A percentile compares a stretch with the other conserved stretches of the same genome.
These are phyloP conservation scores for Apoda limacodes DNA, from an alignment of 2,888 invertebrate species.

Conservation along the genomic window DNA sequence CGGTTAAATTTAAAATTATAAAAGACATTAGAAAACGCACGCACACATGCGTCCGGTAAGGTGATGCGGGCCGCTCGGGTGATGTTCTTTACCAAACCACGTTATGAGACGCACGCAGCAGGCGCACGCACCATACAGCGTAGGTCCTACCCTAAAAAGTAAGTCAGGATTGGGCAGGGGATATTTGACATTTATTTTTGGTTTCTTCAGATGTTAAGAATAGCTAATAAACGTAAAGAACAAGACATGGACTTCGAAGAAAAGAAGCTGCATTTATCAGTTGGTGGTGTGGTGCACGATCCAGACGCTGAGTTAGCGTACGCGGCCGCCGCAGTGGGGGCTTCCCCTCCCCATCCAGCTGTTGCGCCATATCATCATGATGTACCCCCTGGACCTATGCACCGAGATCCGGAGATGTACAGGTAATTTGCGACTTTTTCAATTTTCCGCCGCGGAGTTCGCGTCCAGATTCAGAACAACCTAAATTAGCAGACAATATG, in stretches of 20 bases:
- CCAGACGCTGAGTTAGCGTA: constrained; percentile 69
- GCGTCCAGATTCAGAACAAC: no score
- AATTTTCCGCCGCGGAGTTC: no score
- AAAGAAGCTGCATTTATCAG: constrained; percentile 91
- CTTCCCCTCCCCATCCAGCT: constrained; percentile 49
- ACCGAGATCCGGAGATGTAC: constrained; percentile 39
- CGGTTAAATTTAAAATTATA: no score
- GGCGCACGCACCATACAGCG: not conserved
- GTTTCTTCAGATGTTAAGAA: constrained; percentile 69
- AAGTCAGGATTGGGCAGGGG: no score
- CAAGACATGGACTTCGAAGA: constrained; percentile 96
- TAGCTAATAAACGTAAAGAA: constrained; percentile 93
- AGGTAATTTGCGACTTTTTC: no score
- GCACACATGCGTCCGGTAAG: no score
- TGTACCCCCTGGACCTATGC: constrained; percentile 27
- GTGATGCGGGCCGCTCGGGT: no score
- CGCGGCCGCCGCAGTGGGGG: constrained; percentile 74
- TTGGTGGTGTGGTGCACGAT: constrained; percentile 64
- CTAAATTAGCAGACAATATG: no score
- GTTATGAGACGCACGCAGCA: no score
- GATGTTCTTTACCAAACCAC: not conserved
- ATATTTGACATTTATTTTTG: no score
- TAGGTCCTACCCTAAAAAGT: not conserved
- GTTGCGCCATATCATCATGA: no score
- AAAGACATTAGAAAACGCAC: no score